Evolutionary conservation across 2,797 vertebrate genomes (phyloP).

Genomic region (Acipenser oxyrinchus): DNA sequence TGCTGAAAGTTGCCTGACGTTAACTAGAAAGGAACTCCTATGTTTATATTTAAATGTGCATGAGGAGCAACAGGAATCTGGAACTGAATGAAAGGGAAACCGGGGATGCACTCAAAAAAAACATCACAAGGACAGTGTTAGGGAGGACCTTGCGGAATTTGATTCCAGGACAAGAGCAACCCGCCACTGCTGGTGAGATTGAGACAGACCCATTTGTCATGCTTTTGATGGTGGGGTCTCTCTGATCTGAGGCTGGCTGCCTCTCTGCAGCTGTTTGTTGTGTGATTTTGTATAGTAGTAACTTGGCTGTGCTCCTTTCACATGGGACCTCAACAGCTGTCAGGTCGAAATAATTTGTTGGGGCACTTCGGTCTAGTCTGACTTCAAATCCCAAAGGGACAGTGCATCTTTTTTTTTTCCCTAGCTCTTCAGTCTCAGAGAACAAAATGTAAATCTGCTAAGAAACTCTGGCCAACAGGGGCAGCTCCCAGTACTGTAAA

Average conservation of each 20-base stretch:
- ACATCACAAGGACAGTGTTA: neutral
- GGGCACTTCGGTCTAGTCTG: conserved; percentile 7
- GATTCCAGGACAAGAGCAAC: neutral
- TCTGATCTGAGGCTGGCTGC: neutral
- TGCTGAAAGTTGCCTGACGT: too few species aligned
- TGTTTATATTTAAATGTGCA: too few species aligned
- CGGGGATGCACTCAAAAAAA: neutral
- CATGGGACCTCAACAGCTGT: conserved; percentile 19
- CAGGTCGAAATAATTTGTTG: conserved; percentile 15
- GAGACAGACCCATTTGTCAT: neutral
- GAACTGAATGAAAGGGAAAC: neutral
- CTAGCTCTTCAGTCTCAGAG: conserved; percentile 28
- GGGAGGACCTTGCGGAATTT: neutral
- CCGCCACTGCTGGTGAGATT: neutral
- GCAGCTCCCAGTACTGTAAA: conserved; percentile 38
- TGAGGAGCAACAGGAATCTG: neutral
- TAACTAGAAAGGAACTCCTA: too few species aligned
- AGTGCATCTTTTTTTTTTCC: conserved; percentile 13
- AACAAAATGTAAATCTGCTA: conserved; percentile 46
- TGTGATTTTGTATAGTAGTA: conserved; percentile 5
- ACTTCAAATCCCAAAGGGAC: conserved; percentile 1
- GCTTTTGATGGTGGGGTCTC: neutral
- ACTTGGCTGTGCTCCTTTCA: conserved; percentile 12
- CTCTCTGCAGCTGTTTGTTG: conserved; percentile 18
- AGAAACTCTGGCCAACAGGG: conserved; percentile 38